Conservation (phyloP, 2,888 invertebrate genomes). For the Aleiodes alternator region DNA sequence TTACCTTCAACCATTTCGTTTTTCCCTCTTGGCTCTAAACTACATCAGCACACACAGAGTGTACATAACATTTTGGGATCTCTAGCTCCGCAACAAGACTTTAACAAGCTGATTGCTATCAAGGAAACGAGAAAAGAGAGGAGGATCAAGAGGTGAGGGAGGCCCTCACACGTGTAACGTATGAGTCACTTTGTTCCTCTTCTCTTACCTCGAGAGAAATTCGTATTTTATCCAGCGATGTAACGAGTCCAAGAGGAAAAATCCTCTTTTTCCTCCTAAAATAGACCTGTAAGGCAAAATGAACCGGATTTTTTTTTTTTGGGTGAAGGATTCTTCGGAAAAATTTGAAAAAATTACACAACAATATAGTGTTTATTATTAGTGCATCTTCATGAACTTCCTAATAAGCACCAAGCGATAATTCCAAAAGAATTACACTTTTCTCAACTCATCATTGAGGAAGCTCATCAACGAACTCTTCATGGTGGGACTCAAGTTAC, state of each 20-base stretch:
- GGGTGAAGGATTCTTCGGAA: too few relatives aligned
- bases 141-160: slow-evolving; percentile 5
- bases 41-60: slow-evolving; percentile 35
- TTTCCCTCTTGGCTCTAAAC: slow-evolving; percentile 49
- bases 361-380: too few relatives aligned
- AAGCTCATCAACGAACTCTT: too few relatives aligned
- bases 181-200: slow-evolving; percentile 65
- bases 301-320: too few relatives aligned
- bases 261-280: background rate
- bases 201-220: slow-evolving; percentile 16
- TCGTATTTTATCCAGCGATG: slow-evolving; percentile 23
- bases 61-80: slow-evolving; percentile 54
- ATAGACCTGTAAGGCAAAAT: too few relatives aligned
- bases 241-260: slow-evolving; percentile 32
- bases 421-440: too few relatives aligned
- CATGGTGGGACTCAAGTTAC: too few relatives aligned
- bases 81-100: slow-evolving; percentile 57
- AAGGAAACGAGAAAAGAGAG: slow-evolving; percentile 46
- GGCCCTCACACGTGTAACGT: slow-evolving; percentile 54
- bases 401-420: too few relatives aligned
- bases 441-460: too few relatives aligned
- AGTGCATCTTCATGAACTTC: too few relatives aligned
- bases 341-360: too few relatives aligned
- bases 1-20: slow-evolving; percentile 42
- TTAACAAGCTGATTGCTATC: slow-evolving; percentile 75